Base-by-base conservation (phyloP, 2,888 invertebrate genomes). In the Nemotelus nigrinus region DNA sequence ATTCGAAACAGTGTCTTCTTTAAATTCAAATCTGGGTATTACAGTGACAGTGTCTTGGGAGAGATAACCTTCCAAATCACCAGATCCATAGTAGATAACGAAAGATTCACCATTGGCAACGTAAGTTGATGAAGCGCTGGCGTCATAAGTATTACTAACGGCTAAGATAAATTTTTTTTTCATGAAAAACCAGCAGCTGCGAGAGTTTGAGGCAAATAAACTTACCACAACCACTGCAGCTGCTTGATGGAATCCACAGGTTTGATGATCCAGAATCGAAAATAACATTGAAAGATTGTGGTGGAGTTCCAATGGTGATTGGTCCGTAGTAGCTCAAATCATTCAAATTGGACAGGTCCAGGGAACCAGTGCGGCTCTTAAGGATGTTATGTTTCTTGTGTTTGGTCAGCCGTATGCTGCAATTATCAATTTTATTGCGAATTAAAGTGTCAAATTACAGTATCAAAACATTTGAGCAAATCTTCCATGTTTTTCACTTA, bases 211-310 rank as follows among this genome's bases (percentile, higher is more conserved):
- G 25, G 25, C 25, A 25, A 39, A 10, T 48, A 6, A n/a, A 50
- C 67, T 48, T 68, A 68, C 63, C 6, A 10, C 63, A 63, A 5
- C 43, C 63, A 63, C 94, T 92, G 87, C 98, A 98, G 86, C 97
- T 93, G 88, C 96, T 96, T 55, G 97, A 97, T 25, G 98, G 63
- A 43, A 63, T 92, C 98, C 98, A 98, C 78, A 98, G 90, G 88
- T 98, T 98, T 76, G 97, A 96, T 43, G 97, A 97, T 80, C 98
- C 98, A 1, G 98, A 98, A 88, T 98, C 98, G 88, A 98, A 98
- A 80, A 98, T 93, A 80, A 98, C 97, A 83, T 92, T 92, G 88
- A 97, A 97, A 2, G 87, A 88, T 88, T 98, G 97, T 79, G 94
- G 92, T 48, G 97, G 97, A 74, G 90, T 92, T 79, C 97, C 97